A percentile compares a stretch with the other conserved stretches of the same genome.
phyloP scores from a whole-genome alignment of 1,140 invertebrate species.

The Ceratina calcarata region DNA sequence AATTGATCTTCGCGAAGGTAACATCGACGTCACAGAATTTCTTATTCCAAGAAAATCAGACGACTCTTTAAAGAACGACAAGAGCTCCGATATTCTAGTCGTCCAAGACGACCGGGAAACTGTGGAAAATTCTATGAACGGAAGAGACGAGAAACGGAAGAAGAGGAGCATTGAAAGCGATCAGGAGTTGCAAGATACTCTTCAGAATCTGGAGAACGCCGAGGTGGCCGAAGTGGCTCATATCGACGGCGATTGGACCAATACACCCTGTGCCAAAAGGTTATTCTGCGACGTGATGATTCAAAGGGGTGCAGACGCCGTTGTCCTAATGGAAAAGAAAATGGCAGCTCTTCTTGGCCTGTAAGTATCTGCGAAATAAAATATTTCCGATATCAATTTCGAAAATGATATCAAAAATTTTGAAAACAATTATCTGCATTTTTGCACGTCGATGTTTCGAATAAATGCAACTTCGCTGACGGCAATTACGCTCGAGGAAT shows the following conservation, averaged over 20 bases:
- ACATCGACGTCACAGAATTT: slow-evolving; percentile 53
- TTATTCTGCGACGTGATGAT: slow-evolving; percentile 89
- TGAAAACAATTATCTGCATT: no score
- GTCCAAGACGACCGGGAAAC: slow-evolving; percentile 36
- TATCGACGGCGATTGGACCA: slow-evolving; percentile 83
- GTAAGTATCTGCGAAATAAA: slow-evolving; percentile 82
- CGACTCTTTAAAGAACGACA: background rate
- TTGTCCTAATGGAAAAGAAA: slow-evolving; percentile 88
- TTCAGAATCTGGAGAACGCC: slow-evolving; percentile 81
- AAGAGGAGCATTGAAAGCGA: slow-evolving; percentile 70
- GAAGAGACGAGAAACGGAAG: slow-evolving; percentile 61
- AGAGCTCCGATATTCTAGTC: slow-evolving; percentile 46
- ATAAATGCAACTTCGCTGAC: no score
- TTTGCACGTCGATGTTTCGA: no score
- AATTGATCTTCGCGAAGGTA: slow-evolving; percentile 63
- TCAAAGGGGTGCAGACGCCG: slow-evolving; percentile 83
- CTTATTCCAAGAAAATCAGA: slow-evolving; percentile 38
- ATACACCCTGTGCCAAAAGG: slow-evolving; percentile 87
- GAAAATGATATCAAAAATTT: no score
- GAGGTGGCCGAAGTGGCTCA: slow-evolving; percentile 71
- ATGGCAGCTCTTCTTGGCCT: slow-evolving; percentile 85
- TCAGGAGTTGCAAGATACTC: slow-evolving; percentile 77
- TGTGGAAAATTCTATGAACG: slow-evolving; percentile 54
- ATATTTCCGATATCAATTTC: background rate
- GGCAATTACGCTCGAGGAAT: background rate